Evolutionary conservation across 2,797 vertebrate species (phyloP).

Genomic region (Allobates femoralis): DNA sequence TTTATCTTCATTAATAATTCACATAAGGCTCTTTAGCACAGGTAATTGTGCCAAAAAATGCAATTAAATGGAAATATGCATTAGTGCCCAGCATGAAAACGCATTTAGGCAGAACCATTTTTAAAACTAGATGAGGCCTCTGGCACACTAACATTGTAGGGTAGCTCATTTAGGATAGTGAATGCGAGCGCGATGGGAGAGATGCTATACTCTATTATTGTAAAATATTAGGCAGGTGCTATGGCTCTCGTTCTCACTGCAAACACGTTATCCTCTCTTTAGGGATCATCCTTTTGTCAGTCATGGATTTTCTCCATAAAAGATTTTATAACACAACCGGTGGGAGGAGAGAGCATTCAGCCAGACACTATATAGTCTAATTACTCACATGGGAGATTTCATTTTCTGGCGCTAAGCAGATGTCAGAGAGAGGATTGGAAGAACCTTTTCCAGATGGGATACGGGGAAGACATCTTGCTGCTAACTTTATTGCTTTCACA

Average conservation of each 20-base stretch:
- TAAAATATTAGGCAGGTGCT: background rate
- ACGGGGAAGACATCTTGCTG: slow-evolving; percentile 64
- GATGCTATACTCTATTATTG: background rate
- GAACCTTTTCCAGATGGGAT: slow-evolving; percentile 68
- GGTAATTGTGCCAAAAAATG: slow-evolving; percentile 21
- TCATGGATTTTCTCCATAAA: slow-evolving; percentile 40
- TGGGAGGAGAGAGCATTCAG: slow-evolving; percentile 9
- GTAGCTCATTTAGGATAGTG: background rate
- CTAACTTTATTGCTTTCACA: slow-evolving; percentile 66
- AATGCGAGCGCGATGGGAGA: background rate
- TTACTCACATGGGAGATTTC: slow-evolving; percentile 67
- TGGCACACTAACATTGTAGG: background rate
- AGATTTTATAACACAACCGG: slow-evolving; percentile 57
- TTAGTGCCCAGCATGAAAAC: slow-evolving; percentile 20
- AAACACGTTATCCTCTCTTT: slow-evolving; percentile 40
- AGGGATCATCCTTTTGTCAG: slow-evolving; percentile 59
- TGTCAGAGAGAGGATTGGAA: slow-evolving; percentile 65
- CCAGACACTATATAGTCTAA: slow-evolving; percentile 58
- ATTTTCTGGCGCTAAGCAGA: slow-evolving; percentile 69
- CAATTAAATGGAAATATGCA: background rate
- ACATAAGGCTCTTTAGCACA: slow-evolving; percentile 14
- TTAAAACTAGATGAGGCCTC: background rate
- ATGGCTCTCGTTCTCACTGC: background rate
- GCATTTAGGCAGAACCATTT: background rate
- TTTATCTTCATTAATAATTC: slow-evolving; percentile 21